Conservation (phyloP, 1,140 invertebrate species). For the Gryon sp. region DNA sequence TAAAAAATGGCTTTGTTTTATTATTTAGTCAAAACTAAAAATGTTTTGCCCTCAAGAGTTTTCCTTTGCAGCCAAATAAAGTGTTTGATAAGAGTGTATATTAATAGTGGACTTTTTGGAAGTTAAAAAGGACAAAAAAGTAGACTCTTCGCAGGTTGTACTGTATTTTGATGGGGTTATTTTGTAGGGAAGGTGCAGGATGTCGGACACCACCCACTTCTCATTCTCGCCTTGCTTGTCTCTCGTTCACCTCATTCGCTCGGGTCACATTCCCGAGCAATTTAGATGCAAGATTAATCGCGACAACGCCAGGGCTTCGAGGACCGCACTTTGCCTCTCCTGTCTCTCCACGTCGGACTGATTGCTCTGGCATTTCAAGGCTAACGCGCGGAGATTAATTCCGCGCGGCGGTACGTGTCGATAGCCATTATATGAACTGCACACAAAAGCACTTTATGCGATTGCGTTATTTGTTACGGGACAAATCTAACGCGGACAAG, state of each 20-base stretch:
- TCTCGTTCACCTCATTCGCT: constrained; percentile 54
- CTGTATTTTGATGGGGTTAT: too few relatives aligned
- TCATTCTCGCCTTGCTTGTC: background rate
- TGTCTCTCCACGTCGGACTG: constrained; percentile 52
- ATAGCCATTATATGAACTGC: constrained; percentile 42
- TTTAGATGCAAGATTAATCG: constrained; percentile 64
- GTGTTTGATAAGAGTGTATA: too few relatives aligned
- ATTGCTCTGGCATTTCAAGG: constrained; percentile 62
- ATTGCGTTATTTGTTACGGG: constrained; percentile 45
- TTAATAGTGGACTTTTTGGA: too few relatives aligned
- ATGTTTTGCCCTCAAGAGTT: too few relatives aligned
- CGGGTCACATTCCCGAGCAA: constrained; percentile 59
- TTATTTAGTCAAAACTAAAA: too few relatives aligned
- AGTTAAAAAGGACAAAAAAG: too few relatives aligned
- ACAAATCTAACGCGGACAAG: constrained; percentile 15
- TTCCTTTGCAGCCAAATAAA: too few relatives aligned
- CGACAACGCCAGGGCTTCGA: constrained; percentile 52
- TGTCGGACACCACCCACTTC: constrained; percentile 38
- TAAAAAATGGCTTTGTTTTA: too few relatives aligned
- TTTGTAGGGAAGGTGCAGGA: constrained; percentile 16
- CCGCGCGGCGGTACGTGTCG: constrained; percentile 41
- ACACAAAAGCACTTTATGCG: constrained; percentile 49
- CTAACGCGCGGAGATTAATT: constrained; percentile 58
- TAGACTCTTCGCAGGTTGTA: too few relatives aligned
- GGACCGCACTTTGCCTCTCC: constrained; percentile 52